Conservation (phyloP, 2,113 vertebrate genomes). For the Emydocephalus ijimae region DNA sequence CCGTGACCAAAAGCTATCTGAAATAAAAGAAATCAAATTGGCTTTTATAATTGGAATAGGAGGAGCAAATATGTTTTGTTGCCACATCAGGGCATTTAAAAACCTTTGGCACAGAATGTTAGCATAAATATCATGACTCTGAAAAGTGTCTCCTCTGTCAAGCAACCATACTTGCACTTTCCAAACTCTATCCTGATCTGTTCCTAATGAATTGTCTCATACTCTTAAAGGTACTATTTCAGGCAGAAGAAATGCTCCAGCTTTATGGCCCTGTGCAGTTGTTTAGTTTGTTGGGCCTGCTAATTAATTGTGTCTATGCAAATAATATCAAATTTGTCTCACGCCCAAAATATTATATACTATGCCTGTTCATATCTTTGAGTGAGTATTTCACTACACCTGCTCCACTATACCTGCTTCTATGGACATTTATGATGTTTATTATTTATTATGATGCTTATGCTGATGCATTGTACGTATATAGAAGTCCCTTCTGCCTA, state of each 20-base stretch:
- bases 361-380: not conserved
- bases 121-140: not conserved
- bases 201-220: too few species aligned
- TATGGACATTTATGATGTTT: not conserved
- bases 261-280: not conserved
- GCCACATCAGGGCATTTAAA: not conserved
- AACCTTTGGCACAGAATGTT: not conserved
- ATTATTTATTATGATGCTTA: too few species aligned
- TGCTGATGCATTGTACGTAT: not conserved
- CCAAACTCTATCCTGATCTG: not conserved
- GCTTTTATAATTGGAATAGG: not conserved
- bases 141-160: not conserved
- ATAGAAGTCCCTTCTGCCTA: not conserved
- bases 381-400: not conserved
- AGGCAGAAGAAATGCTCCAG: not conserved
- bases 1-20: not conserved
- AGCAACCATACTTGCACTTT: not conserved
- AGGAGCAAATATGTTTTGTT: slow-evolving; percentile 1
- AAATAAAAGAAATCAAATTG: slow-evolving; percentile 18
- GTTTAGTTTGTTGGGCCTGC: not conserved
- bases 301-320: not conserved
- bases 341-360: not conserved
- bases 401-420: not conserved
- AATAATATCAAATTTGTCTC: not conserved
- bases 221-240: not conserved